Evolutionary conservation across 35 echinoderm and acorn worm genomes (phyloP).

Genomic region (Diadema setosum): DNA sequence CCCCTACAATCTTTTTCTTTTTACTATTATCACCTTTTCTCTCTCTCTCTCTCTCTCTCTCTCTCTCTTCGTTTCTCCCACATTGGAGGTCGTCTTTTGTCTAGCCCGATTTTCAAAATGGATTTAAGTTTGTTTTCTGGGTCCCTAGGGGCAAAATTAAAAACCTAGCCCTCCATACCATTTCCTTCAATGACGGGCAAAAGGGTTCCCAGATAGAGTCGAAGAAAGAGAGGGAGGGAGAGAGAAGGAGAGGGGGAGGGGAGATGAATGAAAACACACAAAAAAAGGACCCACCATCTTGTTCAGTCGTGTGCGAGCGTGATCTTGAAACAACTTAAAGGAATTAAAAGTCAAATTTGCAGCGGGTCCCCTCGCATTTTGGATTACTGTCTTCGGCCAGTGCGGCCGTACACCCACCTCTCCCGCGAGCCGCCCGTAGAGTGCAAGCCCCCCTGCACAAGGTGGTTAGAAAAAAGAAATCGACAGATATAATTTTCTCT

Average conservation of each 20-base stretch:
- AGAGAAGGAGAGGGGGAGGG: too few species aligned
- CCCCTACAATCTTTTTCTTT: too few species aligned
- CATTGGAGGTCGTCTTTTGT: neutral
- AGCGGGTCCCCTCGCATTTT: neutral
- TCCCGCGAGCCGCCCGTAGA: neutral
- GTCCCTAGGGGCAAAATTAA: neutral
- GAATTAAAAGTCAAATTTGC: constrained; percentile 7
- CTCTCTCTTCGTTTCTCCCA: neutral
- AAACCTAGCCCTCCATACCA: neutral
- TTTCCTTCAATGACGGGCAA: neutral
- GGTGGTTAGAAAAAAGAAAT: neutral
- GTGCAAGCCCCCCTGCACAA: neutral
- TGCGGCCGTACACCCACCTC: too few species aligned
- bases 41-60: neutral
- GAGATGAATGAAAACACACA: too few species aligned
- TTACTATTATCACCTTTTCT: too few species aligned
- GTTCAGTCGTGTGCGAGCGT: neutral
- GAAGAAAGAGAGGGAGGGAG: too few species aligned
- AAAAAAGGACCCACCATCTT: neutral
- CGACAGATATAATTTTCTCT: too few species aligned
- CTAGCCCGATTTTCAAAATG: neutral
- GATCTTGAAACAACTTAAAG: neutral
- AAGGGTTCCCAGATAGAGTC: too few species aligned
- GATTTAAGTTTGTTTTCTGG: neutral
- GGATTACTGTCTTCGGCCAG: neutral